These are phyloP conservation scores for Chloroceryle amazona DNA, from an alignment of 2,797 vertebrate genomes.

Conservation along the genomic window DNA sequence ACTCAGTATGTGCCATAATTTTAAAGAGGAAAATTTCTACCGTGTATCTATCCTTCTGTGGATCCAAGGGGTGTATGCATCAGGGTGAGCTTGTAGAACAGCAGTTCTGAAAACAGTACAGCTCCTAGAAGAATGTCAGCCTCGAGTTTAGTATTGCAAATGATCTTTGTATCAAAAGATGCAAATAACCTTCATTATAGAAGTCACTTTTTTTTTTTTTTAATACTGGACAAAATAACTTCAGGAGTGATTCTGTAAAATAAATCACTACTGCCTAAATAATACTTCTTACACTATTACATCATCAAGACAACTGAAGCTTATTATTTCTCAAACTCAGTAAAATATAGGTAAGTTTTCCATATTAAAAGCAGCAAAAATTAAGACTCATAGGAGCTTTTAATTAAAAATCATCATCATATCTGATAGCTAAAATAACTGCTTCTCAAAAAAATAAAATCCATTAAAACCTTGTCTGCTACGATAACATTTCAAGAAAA, in stretches of 20 bases:
- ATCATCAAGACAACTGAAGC: background rate
- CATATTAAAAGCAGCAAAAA: constrained; percentile 38
- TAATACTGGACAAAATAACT: background rate
- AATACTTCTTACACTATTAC: background rate
- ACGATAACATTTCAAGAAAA: background rate
- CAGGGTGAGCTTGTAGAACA: background rate
- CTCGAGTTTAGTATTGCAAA: background rate
- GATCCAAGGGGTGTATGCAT: background rate
- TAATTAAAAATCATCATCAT: constrained; percentile 1
- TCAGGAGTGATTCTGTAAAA: background rate
- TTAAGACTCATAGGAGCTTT: background rate
- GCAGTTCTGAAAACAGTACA: background rate
- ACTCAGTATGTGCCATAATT: background rate
- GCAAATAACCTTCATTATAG: background rate
- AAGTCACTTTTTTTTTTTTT: background rate
- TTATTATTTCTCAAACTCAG: background rate
- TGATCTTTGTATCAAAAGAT: background rate
- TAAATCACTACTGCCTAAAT: background rate
- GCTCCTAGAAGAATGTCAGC: background rate
- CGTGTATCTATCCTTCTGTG: background rate
- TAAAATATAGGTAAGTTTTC: background rate
- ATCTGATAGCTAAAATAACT: background rate
- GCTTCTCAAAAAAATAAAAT: constrained; percentile 20
- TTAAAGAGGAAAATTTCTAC: background rate
- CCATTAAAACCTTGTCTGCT: background rate